Base-by-base conservation (phyloP, 2,888 invertebrate species). In the Papilio gigon region DNA sequence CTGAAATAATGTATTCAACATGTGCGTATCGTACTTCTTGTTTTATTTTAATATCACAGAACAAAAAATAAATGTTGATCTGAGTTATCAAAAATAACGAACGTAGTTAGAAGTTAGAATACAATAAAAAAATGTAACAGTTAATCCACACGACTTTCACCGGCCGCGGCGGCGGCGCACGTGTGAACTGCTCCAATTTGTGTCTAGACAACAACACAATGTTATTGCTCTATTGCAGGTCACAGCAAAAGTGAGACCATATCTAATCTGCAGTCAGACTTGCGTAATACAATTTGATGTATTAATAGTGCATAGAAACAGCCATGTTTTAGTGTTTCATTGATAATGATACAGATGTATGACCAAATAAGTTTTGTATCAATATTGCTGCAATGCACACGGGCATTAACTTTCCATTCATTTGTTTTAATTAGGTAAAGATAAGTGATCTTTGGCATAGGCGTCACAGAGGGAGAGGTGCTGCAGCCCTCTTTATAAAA, bases 131-230 rank as follows among this genome's bases (percentile, higher is more conserved):
- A 42, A 56, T 44, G 20, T 35, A 42, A 69, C 65, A 65, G 65
- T 69, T 65, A 33, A 60, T 27, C 22, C 20, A 59, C n/a, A 70
- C 73, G 66, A 77, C 78, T 78, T 78, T 77, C 77, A 72, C 77
- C 66, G 11, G 20, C 2, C 47, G 47, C 22, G 47, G 71, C 73
- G 74, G n/a, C 71, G 59, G 40, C 61, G 35, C 53, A 64, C 67
- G 74, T 76, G 77, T 73, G 77, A 77, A 77, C 63, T 68, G 71
- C 66, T 71, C 71, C 71, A 71, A 62, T 69, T 71, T 56, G 25
- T 59, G 40, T 63, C 50, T 40, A 61, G 37, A 59, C 17, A 11
- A 5, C 37, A 22, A 50, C 44, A 61, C 50, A 67, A 67, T 50
- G 40, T 22, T 27, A 65, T 42, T 61, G 40, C 40, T 40, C 42